phyloP scores from a whole-genome alignment of 2,888 invertebrate species.

The Tineola bisselliella region DNA sequence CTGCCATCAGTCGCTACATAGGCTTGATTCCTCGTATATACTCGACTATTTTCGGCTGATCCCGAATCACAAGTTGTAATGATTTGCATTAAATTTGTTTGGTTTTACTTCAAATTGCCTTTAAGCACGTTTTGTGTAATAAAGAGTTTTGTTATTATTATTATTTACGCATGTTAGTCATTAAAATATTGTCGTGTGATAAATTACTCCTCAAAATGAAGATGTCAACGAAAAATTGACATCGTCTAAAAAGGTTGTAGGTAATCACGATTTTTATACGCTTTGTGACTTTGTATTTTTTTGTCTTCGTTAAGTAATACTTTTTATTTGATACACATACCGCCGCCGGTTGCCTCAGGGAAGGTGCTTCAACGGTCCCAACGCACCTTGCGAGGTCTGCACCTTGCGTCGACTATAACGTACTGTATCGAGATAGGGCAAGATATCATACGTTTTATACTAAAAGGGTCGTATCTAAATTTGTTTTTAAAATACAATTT shows the following conservation, averaged over 20 bases:
- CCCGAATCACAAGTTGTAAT: no score
- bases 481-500: background rate
- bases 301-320: slow-evolving; percentile 9
- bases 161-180: no score
- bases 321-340: slow-evolving; percentile 13
- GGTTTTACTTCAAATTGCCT: no score
- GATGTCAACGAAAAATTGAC: slow-evolving; percentile 11
- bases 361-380: slow-evolving; percentile 55
- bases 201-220: background rate
- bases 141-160: no score
- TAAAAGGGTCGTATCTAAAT: slow-evolving; percentile 24
- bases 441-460: slow-evolving; percentile 38
- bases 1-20: no score
- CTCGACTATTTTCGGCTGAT: no score
- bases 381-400: slow-evolving; percentile 49
- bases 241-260: slow-evolving; percentile 5
- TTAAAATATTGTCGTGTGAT: no score
- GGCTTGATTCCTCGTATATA: no score
- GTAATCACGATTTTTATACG: slow-evolving; percentile 11
- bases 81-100: no score
- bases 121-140: no score
- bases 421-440: slow-evolving; percentile 43
- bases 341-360: slow-evolving; percentile 20
- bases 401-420: slow-evolving; percentile 53
- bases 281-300: slow-evolving; percentile 10